These are phyloP conservation scores for Tetragonula carbonaria DNA, from an alignment of 2,888 invertebrate species.

Conservation along the genomic window DNA sequence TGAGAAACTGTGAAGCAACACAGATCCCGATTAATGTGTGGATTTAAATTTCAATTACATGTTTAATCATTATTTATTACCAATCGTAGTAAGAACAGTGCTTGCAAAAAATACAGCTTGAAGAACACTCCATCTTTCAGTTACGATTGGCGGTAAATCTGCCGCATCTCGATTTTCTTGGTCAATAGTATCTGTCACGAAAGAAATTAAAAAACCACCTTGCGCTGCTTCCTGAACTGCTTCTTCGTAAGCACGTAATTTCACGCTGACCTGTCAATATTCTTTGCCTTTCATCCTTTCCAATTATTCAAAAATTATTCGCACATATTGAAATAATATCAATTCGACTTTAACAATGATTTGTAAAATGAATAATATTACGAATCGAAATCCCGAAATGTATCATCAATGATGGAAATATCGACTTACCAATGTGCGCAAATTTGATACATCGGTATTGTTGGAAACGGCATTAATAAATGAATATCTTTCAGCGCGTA, in stretches of 20 bases:
- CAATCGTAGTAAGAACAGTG: constrained; percentile 95
- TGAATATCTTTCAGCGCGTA: constrained; percentile 86
- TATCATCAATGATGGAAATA: background rate
- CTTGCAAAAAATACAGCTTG: constrained; percentile 96
- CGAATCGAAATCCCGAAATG: background rate
- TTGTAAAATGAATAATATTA: background rate
- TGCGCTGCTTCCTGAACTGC: constrained; percentile 90
- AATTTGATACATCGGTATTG: constrained; percentile 86
- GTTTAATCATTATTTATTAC: constrained; percentile 83
- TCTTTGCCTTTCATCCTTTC: background rate
- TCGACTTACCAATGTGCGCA: constrained; percentile 85
- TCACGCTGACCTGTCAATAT: constrained; percentile 74
- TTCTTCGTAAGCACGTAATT: constrained; percentile 81
- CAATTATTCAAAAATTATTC: background rate
- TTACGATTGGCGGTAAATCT: constrained; percentile 80
- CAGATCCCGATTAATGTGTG: background rate
- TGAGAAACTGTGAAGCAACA: background rate
- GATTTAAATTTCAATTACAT: background rate
- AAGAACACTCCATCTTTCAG: constrained; percentile 91
- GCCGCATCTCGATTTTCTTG: constrained; percentile 52
- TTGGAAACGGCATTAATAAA: constrained; percentile 87
- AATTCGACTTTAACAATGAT: background rate
- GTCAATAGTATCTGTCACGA: constrained; percentile 59
- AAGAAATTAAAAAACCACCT: constrained; percentile 86
- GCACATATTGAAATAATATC: too few relatives aligned